A percentile compares a stretch with the other conserved stretches of the same genome.
These are phyloP conservation scores for Athrips mouffetella DNA, from an alignment of 2,888 invertebrate species.

Conservation along the genomic window DNA sequence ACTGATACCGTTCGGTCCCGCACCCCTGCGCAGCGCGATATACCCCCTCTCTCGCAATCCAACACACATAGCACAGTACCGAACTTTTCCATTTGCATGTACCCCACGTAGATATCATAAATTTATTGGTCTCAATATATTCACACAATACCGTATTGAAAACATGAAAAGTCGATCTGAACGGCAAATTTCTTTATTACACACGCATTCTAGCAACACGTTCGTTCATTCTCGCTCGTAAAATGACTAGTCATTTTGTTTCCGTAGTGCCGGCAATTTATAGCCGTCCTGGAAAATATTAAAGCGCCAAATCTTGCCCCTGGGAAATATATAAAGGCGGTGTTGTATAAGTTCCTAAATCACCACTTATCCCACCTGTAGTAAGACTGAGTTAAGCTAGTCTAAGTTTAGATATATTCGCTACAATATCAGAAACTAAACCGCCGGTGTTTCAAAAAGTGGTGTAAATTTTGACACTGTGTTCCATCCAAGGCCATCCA, in stretches of 20 bases:
- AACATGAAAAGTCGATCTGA: slow-evolving; percentile 30
- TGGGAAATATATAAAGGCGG: slow-evolving; percentile 8
- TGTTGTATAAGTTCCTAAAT: not conserved
- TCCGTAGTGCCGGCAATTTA: not conserved
- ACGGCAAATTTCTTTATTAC: slow-evolving; percentile 19
- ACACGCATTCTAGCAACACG: not conserved
- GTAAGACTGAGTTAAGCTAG: no score
- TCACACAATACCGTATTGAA: slow-evolving; percentile 31
- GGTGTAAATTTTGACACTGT: no score
- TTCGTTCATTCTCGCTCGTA: slow-evolving; percentile 1
- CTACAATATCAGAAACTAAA: no score
- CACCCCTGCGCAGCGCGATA: slow-evolving; percentile 8
- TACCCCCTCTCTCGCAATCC: not conserved
- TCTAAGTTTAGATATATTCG: no score
- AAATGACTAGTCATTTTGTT: slow-evolving; percentile 8
- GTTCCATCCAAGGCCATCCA: no score
- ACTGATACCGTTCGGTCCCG: slow-evolving; percentile 30
- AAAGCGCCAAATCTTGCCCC: not conserved
- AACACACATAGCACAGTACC: not conserved
- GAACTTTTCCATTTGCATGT: slow-evolving; percentile 21
- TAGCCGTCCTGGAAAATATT: not conserved
- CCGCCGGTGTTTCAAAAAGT: no score
- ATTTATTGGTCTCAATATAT: slow-evolving; percentile 33
- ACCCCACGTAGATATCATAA: slow-evolving; percentile 32
- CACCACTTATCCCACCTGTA: not conserved